phyloP scores from a whole-genome alignment of 2,797 vertebrate species.

The Enteromius thamalakanensis region DNA sequence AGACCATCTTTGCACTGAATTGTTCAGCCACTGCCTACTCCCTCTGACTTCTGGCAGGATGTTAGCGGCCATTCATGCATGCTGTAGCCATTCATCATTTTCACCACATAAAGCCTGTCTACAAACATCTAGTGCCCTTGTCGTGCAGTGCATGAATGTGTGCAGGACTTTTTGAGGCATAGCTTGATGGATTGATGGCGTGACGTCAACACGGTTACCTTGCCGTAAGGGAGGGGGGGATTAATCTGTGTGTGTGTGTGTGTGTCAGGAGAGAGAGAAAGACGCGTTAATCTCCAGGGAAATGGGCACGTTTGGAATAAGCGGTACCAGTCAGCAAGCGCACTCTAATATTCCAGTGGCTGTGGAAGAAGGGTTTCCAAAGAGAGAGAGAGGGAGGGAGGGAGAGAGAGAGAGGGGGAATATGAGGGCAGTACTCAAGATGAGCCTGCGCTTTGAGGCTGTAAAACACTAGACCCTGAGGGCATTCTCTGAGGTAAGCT shows the following conservation, averaged over 20 bases:
- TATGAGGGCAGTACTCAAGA: conserved; percentile 46
- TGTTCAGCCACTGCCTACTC: not conserved
- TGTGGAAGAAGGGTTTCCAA: conserved; percentile 46
- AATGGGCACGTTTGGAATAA: conserved; percentile 67
- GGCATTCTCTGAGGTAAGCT: conserved; percentile 50
- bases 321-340: conserved; percentile 52
- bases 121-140: not conserved
- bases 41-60: not conserved
- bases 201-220: conserved; percentile 79
- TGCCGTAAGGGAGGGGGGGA: conserved; percentile 67
- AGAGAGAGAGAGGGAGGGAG: conserved; percentile 41
- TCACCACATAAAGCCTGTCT: not conserved
- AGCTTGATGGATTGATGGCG: conserved; percentile 74
- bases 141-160: conserved; percentile 62
- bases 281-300: conserved; percentile 78
- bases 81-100: conserved; percentile 24
- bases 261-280: conserved; percentile 67
- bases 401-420: conserved; percentile 43
- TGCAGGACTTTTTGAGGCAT: conserved; percentile 64
- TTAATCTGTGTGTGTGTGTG: conserved; percentile 70
- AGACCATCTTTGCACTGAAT: not conserved
- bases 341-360: conserved; percentile 57
- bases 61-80: not conserved
- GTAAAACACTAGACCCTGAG: conserved; percentile 55
- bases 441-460: conserved; percentile 55